A percentile compares a stretch with the other conserved stretches of the same genome.
phyloP scores from a whole-genome alignment of 2,888 invertebrate genomes.

The Dascillus cervinus region DNA sequence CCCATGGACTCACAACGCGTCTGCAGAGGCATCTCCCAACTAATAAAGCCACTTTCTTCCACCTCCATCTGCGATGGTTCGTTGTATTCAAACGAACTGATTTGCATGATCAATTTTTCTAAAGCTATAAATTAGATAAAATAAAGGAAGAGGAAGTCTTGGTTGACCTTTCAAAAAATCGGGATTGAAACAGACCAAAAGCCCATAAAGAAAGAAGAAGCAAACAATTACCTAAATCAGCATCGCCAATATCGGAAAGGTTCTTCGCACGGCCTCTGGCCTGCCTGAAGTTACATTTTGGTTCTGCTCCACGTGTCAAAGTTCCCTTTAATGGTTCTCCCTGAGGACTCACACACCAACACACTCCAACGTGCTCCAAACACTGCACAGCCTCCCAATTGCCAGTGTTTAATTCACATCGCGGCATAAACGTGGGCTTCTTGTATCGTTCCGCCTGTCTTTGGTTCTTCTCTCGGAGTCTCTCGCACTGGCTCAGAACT shows the following conservation, averaged over 20 bases:
- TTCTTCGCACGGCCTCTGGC: constrained; percentile 52
- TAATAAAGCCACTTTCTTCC: constrained; percentile 15
- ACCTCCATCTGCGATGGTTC: constrained; percentile 39
- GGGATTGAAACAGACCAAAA: background rate
- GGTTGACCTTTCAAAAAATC: no score
- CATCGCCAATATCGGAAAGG: constrained; percentile 37
- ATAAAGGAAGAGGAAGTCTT: no score
- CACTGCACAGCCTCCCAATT: constrained; percentile 80
- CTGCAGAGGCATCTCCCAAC: constrained; percentile 28
- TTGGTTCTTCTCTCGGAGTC: constrained; percentile 70
- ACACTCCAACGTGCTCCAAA: constrained; percentile 67
- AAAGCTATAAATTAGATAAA: constrained; percentile 43
- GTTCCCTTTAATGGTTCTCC: constrained; percentile 78
- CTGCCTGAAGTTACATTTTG: constrained; percentile 72
- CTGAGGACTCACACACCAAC: constrained; percentile 80
- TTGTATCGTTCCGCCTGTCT: constrained; percentile 63
- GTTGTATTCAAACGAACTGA: constrained; percentile 47
- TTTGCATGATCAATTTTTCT: constrained; percentile 63
- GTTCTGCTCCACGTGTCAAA: constrained; percentile 65
- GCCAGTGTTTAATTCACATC: constrained; percentile 63
- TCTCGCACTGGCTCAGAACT: constrained; percentile 74
- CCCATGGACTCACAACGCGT: constrained; percentile 44
- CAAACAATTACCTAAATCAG: constrained; percentile 47
- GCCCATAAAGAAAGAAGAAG: background rate
- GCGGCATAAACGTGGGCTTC: constrained; percentile 69